Conservation (phyloP, 2,888 invertebrate species). For the Himalopsyche tibetana region DNA sequence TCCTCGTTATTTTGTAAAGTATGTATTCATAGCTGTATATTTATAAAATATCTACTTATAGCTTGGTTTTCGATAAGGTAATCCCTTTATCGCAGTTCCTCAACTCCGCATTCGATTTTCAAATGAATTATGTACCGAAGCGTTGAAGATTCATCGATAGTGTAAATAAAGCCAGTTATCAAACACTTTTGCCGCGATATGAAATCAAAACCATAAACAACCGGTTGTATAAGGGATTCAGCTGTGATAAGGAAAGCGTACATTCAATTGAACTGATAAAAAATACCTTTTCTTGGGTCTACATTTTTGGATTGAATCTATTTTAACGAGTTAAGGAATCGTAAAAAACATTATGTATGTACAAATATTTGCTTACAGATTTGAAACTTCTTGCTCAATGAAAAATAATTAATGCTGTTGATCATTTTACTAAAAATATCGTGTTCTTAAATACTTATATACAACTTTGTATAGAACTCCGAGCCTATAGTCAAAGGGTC, state of each 20-base stretch:
- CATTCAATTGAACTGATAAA: constrained; percentile 16
- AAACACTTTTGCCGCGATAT: constrained; percentile 60
- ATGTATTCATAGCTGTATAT: neutral
- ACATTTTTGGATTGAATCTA: no score
- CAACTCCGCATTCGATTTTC: constrained; percentile 76
- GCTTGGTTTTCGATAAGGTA: constrained; percentile 62
- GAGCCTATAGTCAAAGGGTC: no score
- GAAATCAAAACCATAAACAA: constrained; percentile 65
- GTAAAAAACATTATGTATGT: no score
- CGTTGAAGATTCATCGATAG: constrained; percentile 65
- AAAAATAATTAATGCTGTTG: no score
- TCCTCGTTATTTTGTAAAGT: neutral
- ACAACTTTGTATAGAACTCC: no score
- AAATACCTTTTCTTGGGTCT: no score
- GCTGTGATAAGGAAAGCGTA: constrained; percentile 50
- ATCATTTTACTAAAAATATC: no score
- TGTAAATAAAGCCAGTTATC: constrained; percentile 58
- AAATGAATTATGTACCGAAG: constrained; percentile 71
- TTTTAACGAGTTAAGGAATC: no score
- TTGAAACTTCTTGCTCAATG: no score
- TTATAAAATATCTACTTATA: constrained; percentile 4
- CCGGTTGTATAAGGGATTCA: constrained; percentile 49
- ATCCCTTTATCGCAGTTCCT: constrained; percentile 71
- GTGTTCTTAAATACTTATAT: no score
- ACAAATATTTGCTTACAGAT: no score